phyloP scores from a whole-genome alignment of 2,797 vertebrate genomes.

The Leptodactylus fallax region DNA sequence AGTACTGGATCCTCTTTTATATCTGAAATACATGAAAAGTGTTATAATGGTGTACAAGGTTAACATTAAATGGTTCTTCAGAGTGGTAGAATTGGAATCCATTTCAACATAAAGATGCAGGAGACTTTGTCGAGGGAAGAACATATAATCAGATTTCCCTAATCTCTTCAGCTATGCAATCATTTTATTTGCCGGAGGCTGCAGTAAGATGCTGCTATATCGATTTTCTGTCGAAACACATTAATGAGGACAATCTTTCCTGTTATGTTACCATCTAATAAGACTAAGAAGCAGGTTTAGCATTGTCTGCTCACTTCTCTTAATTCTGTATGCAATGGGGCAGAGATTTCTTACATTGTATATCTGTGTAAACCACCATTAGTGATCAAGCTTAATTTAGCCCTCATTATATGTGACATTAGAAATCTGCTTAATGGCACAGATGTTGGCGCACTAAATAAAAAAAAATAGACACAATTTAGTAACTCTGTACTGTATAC shows the following conservation, averaged over 20 bases:
- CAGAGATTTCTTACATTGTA: constrained; percentile 3
- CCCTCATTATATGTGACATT: background rate
- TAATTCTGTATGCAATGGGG: background rate
- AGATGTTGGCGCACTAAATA: background rate
- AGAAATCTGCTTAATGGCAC: background rate
- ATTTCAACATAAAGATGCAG: constrained; percentile 32
- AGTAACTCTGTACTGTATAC: background rate
- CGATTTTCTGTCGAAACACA: constrained; percentile 37
- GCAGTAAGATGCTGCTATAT: constrained; percentile 39
- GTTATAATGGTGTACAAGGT: background rate
- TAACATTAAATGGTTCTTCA: constrained; percentile 16
- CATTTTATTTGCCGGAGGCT: constrained; percentile 34
- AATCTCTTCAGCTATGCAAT: constrained; percentile 49
- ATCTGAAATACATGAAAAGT: background rate
- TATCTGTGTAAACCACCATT: background rate
- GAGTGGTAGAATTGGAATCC: background rate
- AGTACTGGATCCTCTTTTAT: background rate
- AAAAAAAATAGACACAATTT: background rate
- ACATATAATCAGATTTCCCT: constrained; percentile 46
- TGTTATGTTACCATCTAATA: constrained; percentile 33
- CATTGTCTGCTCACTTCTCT: constrained; percentile 16
- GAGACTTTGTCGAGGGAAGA: constrained; percentile 13
- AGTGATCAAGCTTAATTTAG: background rate
- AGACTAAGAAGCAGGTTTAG: constrained; percentile 8
- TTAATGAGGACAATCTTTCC: constrained; percentile 37